These are phyloP conservation scores for Vanacampus margaritifer DNA, from an alignment of 2,113 vertebrate genomes.

Conservation along the genomic window DNA sequence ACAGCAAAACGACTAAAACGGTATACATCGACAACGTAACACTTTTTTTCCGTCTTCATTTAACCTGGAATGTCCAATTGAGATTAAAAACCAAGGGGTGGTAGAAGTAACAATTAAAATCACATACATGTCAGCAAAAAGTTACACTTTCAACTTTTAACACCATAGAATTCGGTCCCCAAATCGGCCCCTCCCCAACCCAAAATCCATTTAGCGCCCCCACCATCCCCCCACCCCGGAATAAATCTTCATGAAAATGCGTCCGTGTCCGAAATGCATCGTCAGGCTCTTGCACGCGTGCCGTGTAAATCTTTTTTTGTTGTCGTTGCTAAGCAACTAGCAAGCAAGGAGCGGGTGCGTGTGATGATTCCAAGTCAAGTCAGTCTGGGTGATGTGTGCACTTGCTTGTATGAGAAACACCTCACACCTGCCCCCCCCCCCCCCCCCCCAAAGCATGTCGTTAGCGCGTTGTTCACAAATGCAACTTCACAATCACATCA, in stretches of 20 bases:
- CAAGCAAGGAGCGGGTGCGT: constrained; percentile 48
- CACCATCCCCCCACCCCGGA: no score
- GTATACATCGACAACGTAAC: no score
- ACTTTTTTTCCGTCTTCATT: no score
- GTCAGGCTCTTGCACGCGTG: constrained; percentile 46
- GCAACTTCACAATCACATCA: constrained; percentile 37
- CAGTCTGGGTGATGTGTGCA: constrained; percentile 61
- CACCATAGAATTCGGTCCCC: no score
- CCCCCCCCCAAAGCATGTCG: constrained; percentile 41
- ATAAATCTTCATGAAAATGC: constrained; percentile 8
- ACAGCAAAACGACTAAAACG: no score
- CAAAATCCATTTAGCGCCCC: no score
- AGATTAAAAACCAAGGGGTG: no score
- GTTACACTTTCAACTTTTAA: no score
- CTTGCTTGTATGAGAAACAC: constrained; percentile 54
- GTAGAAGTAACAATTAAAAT: no score
- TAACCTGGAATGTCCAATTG: no score
- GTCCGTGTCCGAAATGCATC: constrained; percentile 60
- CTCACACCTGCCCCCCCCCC: constrained; percentile 14
- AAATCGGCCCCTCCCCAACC: no score
- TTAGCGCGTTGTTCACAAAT: constrained; percentile 49
- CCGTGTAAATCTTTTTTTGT: neutral
- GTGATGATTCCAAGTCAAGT: constrained; percentile 50
- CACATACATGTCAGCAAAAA: no score
- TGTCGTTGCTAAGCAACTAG: constrained; percentile 72